Percentiles rank a stretch among this genome's conserved stretches.
Evolutionary conservation across 1,140 invertebrate species (phyloP).

Genomic region (Lordiphosa stackelbergi): DNA sequence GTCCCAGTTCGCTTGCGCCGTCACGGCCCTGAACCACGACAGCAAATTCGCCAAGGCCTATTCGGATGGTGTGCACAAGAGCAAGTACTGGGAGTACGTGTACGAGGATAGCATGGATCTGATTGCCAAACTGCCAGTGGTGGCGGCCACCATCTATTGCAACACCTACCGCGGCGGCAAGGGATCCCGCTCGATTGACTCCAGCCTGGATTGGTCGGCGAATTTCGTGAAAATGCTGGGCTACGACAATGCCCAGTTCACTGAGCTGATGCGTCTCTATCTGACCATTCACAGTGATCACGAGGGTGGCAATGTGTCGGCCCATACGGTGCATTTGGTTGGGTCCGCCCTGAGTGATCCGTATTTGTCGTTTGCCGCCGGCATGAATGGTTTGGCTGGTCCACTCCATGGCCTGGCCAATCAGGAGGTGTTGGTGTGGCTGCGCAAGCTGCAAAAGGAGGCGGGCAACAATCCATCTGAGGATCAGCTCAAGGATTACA

Average conservation of each 20-base stretch:
- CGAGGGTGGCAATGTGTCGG: constrained; percentile 97
- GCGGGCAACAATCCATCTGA: constrained; percentile 90
- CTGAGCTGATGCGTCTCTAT: constrained; percentile 95
- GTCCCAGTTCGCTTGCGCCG: constrained; percentile 95
- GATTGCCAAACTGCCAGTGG: constrained; percentile 95
- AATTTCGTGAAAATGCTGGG: constrained; percentile 97
- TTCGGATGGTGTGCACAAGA: constrained; percentile 78
- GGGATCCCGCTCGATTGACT: constrained; percentile 91
- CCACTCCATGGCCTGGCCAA: constrained; percentile 97
- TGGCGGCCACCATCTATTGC: constrained; percentile 96
- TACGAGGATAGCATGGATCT: constrained; percentile 98
- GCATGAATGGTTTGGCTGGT: constrained; percentile 95
- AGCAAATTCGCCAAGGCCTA: constrained; percentile 97
- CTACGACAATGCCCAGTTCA: constrained; percentile 91
- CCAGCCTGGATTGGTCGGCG: constrained; percentile 93
- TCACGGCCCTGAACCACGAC: constrained; percentile 95
- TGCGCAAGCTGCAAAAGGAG: constrained; percentile 88
- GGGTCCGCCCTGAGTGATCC: constrained; percentile 96
- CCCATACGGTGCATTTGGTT: constrained; percentile 96
- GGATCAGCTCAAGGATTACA: constrained; percentile 93
- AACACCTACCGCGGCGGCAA: constrained; percentile 93
- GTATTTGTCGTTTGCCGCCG: constrained; percentile 95
- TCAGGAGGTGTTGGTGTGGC: constrained; percentile 93
- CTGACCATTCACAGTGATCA: constrained; percentile 97
- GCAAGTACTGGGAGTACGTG: constrained; percentile 82